phyloP scores from a whole-genome alignment of 2,888 invertebrate species.

The Mythimna loreyi region DNA sequence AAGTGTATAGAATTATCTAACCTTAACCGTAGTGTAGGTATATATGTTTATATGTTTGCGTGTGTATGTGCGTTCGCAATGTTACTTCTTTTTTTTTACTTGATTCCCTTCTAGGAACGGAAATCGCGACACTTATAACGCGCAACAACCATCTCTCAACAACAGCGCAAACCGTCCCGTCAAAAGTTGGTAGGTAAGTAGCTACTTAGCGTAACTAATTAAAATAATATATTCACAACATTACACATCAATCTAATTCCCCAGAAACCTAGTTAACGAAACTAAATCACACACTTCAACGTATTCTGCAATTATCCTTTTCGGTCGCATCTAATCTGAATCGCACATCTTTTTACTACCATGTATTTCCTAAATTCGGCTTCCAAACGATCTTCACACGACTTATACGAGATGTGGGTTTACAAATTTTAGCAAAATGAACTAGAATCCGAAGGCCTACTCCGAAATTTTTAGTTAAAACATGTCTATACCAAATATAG shows the following conservation, averaged over 20 bases:
- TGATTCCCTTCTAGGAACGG: too few species aligned
- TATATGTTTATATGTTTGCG: too few species aligned
- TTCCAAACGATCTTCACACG: constrained; percentile 40
- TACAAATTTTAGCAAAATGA: constrained; percentile 31
- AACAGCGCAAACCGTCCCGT: too few species aligned
- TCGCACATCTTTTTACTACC: constrained; percentile 31
- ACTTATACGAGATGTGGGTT: constrained; percentile 13
- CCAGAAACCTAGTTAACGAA: constrained; percentile 34
- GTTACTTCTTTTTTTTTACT: too few species aligned
- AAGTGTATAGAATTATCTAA: too few species aligned
- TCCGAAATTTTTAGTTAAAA: constrained; percentile 13
- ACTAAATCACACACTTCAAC: constrained; percentile 25
- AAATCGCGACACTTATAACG: too few species aligned
- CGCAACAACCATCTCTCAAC: too few species aligned
- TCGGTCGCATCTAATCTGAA: constrained; percentile 44
- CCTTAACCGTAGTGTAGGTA: too few species aligned
- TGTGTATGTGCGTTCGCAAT: too few species aligned
- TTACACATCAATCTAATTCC: constrained; percentile 37
- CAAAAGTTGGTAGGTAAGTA: neutral
- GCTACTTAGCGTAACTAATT: neutral
- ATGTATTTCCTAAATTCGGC: constrained; percentile 25
- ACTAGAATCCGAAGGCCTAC: constrained; percentile 28
- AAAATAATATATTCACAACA: constrained; percentile 7
- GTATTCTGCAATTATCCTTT: constrained; percentile 36
- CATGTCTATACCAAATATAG: constrained; percentile 12